Conservation (phyloP, 2,888 invertebrate species). For the Heliconius sara region DNA sequence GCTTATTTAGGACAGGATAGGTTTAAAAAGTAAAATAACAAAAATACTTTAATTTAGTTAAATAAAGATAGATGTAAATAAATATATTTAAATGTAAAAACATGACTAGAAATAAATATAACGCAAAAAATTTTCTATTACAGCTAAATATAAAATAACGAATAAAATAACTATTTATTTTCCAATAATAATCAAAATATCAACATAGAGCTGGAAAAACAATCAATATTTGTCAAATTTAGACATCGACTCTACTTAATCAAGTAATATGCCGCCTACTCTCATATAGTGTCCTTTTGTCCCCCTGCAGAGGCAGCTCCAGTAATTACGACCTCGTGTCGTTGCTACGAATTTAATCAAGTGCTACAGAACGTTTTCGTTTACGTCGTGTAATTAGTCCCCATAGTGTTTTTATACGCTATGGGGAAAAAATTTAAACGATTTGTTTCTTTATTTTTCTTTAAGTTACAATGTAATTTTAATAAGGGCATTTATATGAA, state of each 20-base stretch:
- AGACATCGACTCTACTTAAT: conserved; percentile 5
- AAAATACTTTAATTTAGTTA: too few species aligned
- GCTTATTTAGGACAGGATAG: too few species aligned
- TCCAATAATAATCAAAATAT: too few species aligned
- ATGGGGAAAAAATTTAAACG: not conserved
- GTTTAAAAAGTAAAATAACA: too few species aligned
- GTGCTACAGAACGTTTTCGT: conserved; percentile 28
- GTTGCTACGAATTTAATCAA: conserved; percentile 35
- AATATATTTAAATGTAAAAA: too few species aligned
- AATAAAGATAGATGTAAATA: too few species aligned
- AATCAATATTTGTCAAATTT: not conserved
- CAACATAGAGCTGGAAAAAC: not conserved
- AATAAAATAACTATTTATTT: too few species aligned
- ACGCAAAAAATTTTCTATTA: too few species aligned
- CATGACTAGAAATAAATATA: too few species aligned
- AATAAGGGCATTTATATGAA: too few species aligned
- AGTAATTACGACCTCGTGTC: conserved; percentile 25
- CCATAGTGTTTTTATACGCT: not conserved
- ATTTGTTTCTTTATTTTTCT: not conserved
- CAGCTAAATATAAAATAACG: too few species aligned
- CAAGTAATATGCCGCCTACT: not conserved
- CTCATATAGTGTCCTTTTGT: not conserved
- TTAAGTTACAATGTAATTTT: not conserved
- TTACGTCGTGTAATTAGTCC: conserved; percentile 26
- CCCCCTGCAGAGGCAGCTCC: conserved; percentile 11